A percentile compares a stretch with the other conserved stretches of the same genome.
phyloP scores from a whole-genome alignment of 2,797 vertebrate genomes.

The Cottoperca gobio region DNA sequence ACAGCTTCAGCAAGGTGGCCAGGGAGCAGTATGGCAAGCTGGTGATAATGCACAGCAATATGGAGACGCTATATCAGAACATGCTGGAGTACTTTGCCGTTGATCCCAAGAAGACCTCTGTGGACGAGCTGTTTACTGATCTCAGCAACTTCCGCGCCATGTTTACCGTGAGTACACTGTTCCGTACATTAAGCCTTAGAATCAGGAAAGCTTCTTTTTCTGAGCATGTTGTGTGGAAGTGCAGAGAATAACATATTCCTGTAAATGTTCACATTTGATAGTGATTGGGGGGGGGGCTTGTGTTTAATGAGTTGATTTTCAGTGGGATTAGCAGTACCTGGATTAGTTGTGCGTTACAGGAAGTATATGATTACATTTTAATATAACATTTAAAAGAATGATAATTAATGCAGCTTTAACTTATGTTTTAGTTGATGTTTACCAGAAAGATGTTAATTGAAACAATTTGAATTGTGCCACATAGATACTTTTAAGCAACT shows the following conservation, averaged over 20 bases:
- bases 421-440: neutral
- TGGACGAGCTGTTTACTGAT: constrained; percentile 95
- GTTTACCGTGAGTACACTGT: constrained; percentile 88
- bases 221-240: neutral
- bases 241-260: neutral
- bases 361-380: neutral
- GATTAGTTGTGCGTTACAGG: neutral
- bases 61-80: constrained; percentile 90
- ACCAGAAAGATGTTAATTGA: neutral
- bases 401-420: neutral
- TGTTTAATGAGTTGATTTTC: neutral
- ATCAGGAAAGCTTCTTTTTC: neutral
- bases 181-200: neutral
- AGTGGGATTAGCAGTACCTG: neutral
- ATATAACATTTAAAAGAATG: neutral
- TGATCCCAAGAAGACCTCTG: constrained; percentile 94
- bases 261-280: neutral
- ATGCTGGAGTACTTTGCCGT: constrained; percentile 91
- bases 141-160: constrained; percentile 94
- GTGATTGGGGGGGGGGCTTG: too few relatives aligned
- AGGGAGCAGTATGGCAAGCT: constrained; percentile 92
- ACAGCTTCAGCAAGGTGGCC: constrained; percentile 91
- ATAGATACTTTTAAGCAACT: neutral
- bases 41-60: constrained; percentile 89
- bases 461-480: neutral